Evolutionary conservation across 2,797 vertebrate genomes (phyloP).

Genomic region (Eulemur albifrons): DNA sequence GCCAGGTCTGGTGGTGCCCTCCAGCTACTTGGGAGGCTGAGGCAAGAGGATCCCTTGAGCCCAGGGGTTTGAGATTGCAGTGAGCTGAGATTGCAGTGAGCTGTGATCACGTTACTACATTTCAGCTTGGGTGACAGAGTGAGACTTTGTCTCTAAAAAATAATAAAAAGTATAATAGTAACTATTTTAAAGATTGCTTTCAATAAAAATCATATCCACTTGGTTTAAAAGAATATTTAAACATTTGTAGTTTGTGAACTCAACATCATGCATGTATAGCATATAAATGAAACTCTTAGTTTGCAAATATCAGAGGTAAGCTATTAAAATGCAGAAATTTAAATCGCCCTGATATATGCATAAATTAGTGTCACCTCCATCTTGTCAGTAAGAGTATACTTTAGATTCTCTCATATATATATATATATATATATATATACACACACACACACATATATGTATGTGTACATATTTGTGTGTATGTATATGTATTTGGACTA

Average conservation of each 20-base stretch:
- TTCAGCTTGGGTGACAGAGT: background rate
- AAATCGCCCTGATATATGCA: background rate
- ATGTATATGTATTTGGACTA: background rate
- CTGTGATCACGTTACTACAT: too few relatives aligned
- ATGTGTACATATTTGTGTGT: background rate
- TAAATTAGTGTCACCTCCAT: background rate
- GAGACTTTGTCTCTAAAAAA: background rate
- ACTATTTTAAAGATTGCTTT: background rate
- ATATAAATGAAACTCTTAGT: conserved; percentile 3
- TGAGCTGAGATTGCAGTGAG: too few relatives aligned
- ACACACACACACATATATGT: background rate
- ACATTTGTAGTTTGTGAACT: background rate
- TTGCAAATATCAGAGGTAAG: background rate
- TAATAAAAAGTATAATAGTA: background rate
- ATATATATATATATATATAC: rapidly evolving
- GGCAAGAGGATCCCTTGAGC: too few relatives aligned
- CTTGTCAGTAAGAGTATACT: background rate
- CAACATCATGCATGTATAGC: background rate
- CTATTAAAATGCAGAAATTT: conserved; percentile 17
- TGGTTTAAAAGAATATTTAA: conserved; percentile 15
- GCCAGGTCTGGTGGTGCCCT: too few relatives aligned
- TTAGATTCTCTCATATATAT: background rate
- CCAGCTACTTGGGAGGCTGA: too few relatives aligned
- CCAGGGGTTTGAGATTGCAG: too few relatives aligned
- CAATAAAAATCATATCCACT: background rate